Conservation (phyloP, 2,797 vertebrate genomes). For the Ispidina lecontei region DNA sequence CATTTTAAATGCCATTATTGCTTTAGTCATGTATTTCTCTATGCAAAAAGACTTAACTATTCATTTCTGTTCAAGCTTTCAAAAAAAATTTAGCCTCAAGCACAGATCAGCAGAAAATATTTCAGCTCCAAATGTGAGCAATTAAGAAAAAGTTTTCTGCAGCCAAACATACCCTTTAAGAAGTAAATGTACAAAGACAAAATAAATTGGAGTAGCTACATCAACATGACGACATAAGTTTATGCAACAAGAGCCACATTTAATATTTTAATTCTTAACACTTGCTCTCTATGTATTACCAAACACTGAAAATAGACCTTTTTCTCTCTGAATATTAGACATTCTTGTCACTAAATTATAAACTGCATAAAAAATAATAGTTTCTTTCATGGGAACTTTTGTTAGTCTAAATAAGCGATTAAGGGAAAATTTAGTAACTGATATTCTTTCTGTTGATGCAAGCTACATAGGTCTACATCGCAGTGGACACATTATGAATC, state of each 20-base stretch:
- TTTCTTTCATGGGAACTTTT: neutral
- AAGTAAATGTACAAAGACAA: constrained; percentile 10
- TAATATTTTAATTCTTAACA: neutral
- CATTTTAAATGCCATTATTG: neutral
- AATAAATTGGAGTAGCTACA: neutral
- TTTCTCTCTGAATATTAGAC: neutral
- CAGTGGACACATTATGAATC: neutral
- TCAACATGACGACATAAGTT: neutral
- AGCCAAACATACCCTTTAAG: neutral
- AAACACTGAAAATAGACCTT: neutral
- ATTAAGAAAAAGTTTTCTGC: constrained; percentile 20
- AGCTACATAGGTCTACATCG: neutral
- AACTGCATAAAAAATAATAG: neutral
- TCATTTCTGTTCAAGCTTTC: neutral
- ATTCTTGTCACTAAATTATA: neutral
- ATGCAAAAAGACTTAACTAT: neutral
- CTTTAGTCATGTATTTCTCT: neutral
- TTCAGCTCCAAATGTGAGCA: constrained; percentile 15
- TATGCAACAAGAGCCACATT: neutral
- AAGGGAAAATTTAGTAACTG: neutral
- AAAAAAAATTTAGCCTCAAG: neutral
- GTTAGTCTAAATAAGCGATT: neutral
- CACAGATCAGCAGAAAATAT: neutral
- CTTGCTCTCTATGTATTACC: neutral
- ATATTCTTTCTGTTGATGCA: neutral